Evolutionary conservation across 2,113 vertebrate genomes (phyloP), one percentile per base, ranked within the genome.

Genomic region (Triplophysa siluroides): DNA sequence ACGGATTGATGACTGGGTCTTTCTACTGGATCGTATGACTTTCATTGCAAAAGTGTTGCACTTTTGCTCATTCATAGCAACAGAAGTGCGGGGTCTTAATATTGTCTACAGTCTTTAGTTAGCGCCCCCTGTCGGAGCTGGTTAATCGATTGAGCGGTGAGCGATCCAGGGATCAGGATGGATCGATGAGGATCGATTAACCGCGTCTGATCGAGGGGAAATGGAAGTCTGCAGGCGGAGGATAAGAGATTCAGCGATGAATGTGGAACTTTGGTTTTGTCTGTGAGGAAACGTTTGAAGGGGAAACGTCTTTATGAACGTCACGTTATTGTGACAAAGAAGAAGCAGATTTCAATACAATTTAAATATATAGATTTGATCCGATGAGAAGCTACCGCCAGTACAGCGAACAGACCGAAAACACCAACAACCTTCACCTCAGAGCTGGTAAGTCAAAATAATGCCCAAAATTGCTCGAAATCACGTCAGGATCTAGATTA

Each of bases 151-250:
- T 83, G 76, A 21, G 78, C 81, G 43, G 76, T 82, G 85, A 79
- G 68, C 75, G 7, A 41, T 45, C 19, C 24, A 9, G 33, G 33
- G 7, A 38, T 38, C 33, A 38, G 11, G 2, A 38, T 80, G 38
- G 78, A 82, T 78, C 83, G 63, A 2, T 45, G 21, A 10, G 76
- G 81, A 91, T 92, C 88, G 92, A 92, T 92, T 93, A 83, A 70
- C 90, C 16, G 82, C 85, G 92, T 82, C 92, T 93, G 92, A 79
- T 61, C 18, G 64, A 75, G 86, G 89, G 84, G 80, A 92, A 87
- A 91, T 92, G 90, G 91, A 89, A 87, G 89, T 88, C 87, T 87
- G 85, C 78, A 82, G 86, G 88, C 87, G 86, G 77, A 52, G 86
- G 90, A 90, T 91, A 91, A 77, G 23, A 77, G 75, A 54, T 54